Evolutionary conservation across 2,797 vertebrate species (phyloP).

Genomic region (Erethizon dorsatum): DNA sequence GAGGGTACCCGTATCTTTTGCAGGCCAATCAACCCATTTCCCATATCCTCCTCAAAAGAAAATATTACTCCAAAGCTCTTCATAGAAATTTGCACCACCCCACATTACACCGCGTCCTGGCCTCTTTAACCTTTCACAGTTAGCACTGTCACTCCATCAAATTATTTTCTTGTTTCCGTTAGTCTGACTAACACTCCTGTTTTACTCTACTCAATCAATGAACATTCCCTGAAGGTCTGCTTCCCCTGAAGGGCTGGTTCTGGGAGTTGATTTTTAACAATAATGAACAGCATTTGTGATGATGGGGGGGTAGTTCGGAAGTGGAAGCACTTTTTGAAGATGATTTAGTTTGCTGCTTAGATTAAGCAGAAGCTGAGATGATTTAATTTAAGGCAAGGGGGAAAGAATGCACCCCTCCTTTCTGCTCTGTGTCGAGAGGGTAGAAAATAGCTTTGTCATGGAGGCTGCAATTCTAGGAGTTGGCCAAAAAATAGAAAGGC

Average conservation of each 20-base stretch:
- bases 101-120: not conserved
- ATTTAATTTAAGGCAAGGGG: not conserved
- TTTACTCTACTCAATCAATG: slow-evolving; percentile 76
- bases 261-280: slow-evolving; percentile 17
- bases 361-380: slow-evolving; percentile 37
- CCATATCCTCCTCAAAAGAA: slow-evolving; percentile 71
- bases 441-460: not conserved
- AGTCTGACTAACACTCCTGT: slow-evolving; percentile 57
- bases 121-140: slow-evolving; percentile 53
- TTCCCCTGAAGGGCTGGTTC: slow-evolving; percentile 38
- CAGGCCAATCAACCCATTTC: slow-evolving; percentile 75
- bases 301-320: not conserved
- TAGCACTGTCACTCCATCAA: slow-evolving; percentile 71
- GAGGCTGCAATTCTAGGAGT: not conserved
- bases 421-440: not conserved
- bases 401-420: not conserved
- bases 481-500: not conserved
- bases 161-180: slow-evolving; percentile 72
- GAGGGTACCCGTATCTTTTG: slow-evolving; percentile 75
- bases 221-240: slow-evolving; percentile 40
- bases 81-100: slow-evolving; percentile 5
- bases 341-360: not conserved
- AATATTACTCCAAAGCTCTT: slow-evolving; percentile 66
- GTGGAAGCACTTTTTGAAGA: slow-evolving; percentile 38
- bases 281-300: slow-evolving; percentile 38